These are phyloP conservation scores for Drosophila bipectinata DNA, from an alignment of 1,140 invertebrate genomes.

Conservation along the genomic window DNA sequence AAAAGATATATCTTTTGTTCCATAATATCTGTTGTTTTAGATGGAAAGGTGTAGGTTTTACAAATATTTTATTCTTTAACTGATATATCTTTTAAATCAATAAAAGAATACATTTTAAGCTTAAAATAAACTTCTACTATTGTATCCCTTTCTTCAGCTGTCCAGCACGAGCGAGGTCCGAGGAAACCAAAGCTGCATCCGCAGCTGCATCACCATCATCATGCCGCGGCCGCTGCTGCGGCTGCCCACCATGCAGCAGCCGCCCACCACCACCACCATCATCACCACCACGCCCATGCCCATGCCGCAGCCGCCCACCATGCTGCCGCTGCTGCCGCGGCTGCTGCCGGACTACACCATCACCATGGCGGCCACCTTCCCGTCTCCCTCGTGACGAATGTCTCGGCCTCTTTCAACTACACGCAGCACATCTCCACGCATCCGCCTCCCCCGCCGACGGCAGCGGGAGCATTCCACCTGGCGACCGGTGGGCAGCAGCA, in stretches of 20 bases:
- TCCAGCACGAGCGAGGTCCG: conserved; percentile 98
- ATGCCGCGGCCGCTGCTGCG: conserved; percentile 60
- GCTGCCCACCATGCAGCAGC: conserved; percentile 67
- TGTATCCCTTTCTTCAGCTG: conserved; percentile 87
- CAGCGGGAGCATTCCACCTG: conserved; percentile 62
- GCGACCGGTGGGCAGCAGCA: conserved; percentile 59
- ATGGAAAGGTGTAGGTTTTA: too few relatives aligned
- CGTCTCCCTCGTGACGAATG: conserved; percentile 78
- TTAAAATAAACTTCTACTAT: background rate
- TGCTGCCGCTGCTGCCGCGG: conserved; percentile 63
- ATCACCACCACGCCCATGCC: conserved; percentile 71
- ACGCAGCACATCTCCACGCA: conserved; percentile 83
- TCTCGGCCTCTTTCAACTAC: conserved; percentile 82
- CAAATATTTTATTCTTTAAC: too few relatives aligned
- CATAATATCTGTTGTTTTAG: too few relatives aligned
- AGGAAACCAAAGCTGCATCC: conserved; percentile 92
- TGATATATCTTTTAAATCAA: background rate
- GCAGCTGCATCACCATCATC: conserved; percentile 78
- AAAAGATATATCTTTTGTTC: too few relatives aligned
- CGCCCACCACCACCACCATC: conserved; percentile 70
- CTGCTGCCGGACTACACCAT: conserved; percentile 65
- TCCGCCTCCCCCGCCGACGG: conserved; percentile 38
- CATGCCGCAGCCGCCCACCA: conserved; percentile 71
- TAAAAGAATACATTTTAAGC: background rate
- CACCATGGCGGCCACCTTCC: conserved; percentile 72